Evolutionary conservation across 1,140 invertebrate species (phyloP).

Genomic region (Leptopilina boulardi): DNA sequence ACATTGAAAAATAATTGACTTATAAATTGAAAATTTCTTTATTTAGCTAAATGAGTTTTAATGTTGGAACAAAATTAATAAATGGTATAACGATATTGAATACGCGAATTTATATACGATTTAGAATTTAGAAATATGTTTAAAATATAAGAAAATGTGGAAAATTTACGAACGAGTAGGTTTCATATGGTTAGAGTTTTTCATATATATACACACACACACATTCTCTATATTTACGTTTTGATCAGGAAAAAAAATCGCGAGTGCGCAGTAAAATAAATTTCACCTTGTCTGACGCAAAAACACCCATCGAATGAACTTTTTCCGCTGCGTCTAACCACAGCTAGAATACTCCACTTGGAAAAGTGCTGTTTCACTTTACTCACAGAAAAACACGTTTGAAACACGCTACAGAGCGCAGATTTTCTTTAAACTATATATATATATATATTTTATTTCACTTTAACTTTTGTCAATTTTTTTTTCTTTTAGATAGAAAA

Average conservation of each 20-base stretch:
- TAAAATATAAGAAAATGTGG: no score
- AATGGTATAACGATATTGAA: no score
- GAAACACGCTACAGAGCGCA: not conserved
- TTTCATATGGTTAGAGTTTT: no score
- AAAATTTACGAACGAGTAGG: no score
- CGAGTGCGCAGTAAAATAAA: constrained; percentile 1
- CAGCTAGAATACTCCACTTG: not conserved
- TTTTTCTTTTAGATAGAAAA: not conserved
- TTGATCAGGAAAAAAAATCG: not conserved
- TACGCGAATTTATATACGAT: no score
- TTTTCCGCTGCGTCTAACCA: constrained; percentile 3
- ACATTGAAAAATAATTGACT: no score
- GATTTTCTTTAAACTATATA: not conserved
- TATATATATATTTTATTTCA: not conserved
- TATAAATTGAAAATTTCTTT: no score
- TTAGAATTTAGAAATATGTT: no score
- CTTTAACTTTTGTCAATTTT: not conserved
- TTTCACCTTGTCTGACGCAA: constrained; percentile 9
- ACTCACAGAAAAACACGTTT: not conserved
- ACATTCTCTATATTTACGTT: not conserved
- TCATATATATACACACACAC: no score
- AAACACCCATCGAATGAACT: not conserved
- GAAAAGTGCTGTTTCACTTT: not conserved
- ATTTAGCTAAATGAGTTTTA: no score
- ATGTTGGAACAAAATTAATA: no score